Evolutionary conservation across 2,888 invertebrate genomes (phyloP).

Genomic region (Graphium colonna): DNA sequence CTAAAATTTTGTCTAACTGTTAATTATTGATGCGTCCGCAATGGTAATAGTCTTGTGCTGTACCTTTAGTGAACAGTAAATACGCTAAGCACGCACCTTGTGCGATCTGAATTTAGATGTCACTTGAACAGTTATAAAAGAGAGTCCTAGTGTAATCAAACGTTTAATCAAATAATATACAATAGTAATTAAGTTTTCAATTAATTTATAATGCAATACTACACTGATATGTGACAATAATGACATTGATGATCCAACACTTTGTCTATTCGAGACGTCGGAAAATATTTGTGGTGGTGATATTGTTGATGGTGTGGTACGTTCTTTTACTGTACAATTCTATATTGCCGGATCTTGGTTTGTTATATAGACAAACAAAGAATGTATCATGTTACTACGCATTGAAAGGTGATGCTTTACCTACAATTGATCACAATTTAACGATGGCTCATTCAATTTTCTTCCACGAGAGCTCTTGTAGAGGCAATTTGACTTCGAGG

Average conservation of each 20-base stretch:
- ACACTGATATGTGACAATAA: background rate
- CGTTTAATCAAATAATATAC: background rate
- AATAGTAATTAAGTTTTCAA: background rate
- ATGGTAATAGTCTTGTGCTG: background rate
- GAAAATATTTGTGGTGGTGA: background rate
- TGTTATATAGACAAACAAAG: conserved; percentile 24
- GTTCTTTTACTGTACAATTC: conserved; percentile 1
- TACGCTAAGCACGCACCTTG: background rate
- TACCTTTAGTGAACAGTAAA: no score
- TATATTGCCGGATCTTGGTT: conserved; percentile 20
- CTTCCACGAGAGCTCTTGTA: no score
- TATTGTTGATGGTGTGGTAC: conserved; percentile 7
- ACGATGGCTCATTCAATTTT: conserved; percentile 82
- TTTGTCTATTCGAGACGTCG: background rate
- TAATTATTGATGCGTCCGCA: background rate
- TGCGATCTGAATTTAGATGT: background rate
- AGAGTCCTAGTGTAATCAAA: background rate
- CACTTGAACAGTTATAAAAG: background rate
- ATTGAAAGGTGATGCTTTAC: conserved; percentile 31
- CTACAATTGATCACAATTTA: conserved; percentile 32
- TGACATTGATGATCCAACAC: background rate
- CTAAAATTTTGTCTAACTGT: background rate
- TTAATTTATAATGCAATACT: background rate
- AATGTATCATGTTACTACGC: conserved; percentile 34
- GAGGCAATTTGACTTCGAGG: no score